These are phyloP conservation scores for Thereva nobilitata DNA, from an alignment of 2,888 invertebrate genomes.

Conservation along the genomic window DNA sequence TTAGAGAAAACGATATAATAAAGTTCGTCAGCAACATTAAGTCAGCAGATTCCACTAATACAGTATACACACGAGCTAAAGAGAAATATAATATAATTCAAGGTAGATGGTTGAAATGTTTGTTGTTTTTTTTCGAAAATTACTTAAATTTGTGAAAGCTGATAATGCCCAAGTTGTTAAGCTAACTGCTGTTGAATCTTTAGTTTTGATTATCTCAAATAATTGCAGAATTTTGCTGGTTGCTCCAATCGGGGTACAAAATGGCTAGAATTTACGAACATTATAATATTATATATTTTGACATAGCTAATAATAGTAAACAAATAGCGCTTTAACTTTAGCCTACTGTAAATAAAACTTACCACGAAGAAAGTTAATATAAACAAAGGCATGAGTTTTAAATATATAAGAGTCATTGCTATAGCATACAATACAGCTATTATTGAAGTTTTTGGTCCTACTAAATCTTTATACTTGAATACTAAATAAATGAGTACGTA, in stretches of 20 bases:
- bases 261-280: slow-evolving; percentile 49
- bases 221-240: slow-evolving; percentile 82
- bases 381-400: slow-evolving; percentile 51
- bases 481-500: slow-evolving; percentile 73
- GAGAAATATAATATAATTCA: slow-evolving; percentile 45
- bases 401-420: slow-evolving; percentile 59
- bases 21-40: slow-evolving; percentile 73
- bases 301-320: too few species aligned
- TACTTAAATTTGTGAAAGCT: slow-evolving; percentile 78
- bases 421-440: slow-evolving; percentile 58
- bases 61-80: slow-evolving; percentile 80
- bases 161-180: slow-evolving; percentile 82
- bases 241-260: slow-evolving; percentile 72
- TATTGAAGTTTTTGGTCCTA: slow-evolving; percentile 58
- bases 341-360: slow-evolving; percentile 50
- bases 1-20: slow-evolving; percentile 70
- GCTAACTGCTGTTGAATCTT: slow-evolving; percentile 77
- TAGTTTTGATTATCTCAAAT: slow-evolving; percentile 69
- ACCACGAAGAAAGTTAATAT: slow-evolving; percentile 56
- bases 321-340: neutral
- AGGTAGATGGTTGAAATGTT: neutral
- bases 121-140: slow-evolving; percentile 54
- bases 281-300: neutral
- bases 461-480: slow-evolving; percentile 66
- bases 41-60: slow-evolving; percentile 78